phyloP scores from a whole-genome alignment of 2,797 vertebrate species.

The Centroberyx gerrardi region DNA sequence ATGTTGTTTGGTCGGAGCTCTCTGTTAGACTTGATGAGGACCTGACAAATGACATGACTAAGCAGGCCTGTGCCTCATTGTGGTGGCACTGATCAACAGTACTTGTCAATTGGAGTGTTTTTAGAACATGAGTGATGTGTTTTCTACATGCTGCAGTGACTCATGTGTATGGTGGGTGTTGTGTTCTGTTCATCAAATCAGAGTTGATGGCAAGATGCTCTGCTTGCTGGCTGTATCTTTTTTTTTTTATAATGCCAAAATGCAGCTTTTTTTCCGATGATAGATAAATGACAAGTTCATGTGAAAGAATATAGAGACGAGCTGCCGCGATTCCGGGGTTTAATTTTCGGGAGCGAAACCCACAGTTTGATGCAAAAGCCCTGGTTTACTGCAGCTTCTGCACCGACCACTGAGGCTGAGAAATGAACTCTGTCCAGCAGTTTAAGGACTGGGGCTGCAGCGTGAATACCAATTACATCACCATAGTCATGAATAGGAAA shows the following conservation, averaged over 20 bases:
- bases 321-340: slow-evolving; percentile 16
- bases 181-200: slow-evolving; percentile 44
- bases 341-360: slow-evolving; percentile 9
- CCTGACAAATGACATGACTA: slow-evolving; percentile 50
- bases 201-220: slow-evolving; percentile 25
- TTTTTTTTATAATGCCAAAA: slow-evolving; percentile 5
- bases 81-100: slow-evolving; percentile 54
- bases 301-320: not conserved
- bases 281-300: slow-evolving; percentile 21
- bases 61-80: slow-evolving; percentile 40
- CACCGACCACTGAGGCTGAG: slow-evolving; percentile 8
- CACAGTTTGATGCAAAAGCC: slow-evolving; percentile 5
- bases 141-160: slow-evolving; percentile 64
- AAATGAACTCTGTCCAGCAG: slow-evolving; percentile 6
- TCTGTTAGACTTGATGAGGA: slow-evolving; percentile 27
- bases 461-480: slow-evolving; percentile 44
- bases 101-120: slow-evolving; percentile 53
- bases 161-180: slow-evolving; percentile 61
- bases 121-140: slow-evolving; percentile 68
- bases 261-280: slow-evolving; percentile 25
- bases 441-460: slow-evolving; percentile 20
- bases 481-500: not conserved
- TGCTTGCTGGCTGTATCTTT: not conserved
- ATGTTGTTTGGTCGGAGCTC: slow-evolving; percentile 28
- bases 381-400: not conserved